Base-by-base conservation (phyloP, 64 coral and sea anemone genomes). In the Exaiptasia diaphana region DNA sequence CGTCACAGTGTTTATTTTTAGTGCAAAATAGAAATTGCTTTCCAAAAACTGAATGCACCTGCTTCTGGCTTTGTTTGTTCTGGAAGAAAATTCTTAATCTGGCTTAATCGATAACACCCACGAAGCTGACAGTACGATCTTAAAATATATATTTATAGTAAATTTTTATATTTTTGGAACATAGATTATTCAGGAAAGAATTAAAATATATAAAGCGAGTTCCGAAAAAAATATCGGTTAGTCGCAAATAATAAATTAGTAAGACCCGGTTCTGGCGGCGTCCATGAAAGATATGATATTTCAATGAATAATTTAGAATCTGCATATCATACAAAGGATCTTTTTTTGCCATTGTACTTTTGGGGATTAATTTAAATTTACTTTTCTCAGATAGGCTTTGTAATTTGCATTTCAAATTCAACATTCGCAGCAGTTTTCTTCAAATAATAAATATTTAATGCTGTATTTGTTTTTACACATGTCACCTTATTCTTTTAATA, bases 21-120 rank as follows among this genome's bases (percentile, higher is more conserved):
- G 61, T 65, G 30, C 13, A 37, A 65, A 65, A 65, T 65, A 38
- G 17, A 65, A 65, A 65, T 65, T 65, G 32, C 30, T 65, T 65
- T 65, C 61, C 61, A 38, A 65, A 65, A 65, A 65, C 61, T 65
- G 61, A 28, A 4, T 65, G 61, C 61, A 65, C 61, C 61, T 65
- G 61, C 10, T 65, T 35, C 21, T 17, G 18, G 61, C 38, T 35
- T 65, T 65, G 61, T 65, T 65, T 65, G 33, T 65, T 65, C 61
- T 65, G 30, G 61, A 65, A 65, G 38, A 46, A 65, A 65, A 65
- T n/a, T 35, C 61, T 65, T 65, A 65, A 65, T 65, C 61, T 65
- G 61, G 61, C 61, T 65, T 65, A 65, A 65, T 65, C 61, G 61
- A 65, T 65, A 35, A 65, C 61, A 65, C 61, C 61, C 61, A 65